Percentiles rank a stretch among this genome's conserved stretches.
Evolutionary conservation across 2,113 vertebrate genomes (phyloP).

Genomic region (Upupa epops): DNA sequence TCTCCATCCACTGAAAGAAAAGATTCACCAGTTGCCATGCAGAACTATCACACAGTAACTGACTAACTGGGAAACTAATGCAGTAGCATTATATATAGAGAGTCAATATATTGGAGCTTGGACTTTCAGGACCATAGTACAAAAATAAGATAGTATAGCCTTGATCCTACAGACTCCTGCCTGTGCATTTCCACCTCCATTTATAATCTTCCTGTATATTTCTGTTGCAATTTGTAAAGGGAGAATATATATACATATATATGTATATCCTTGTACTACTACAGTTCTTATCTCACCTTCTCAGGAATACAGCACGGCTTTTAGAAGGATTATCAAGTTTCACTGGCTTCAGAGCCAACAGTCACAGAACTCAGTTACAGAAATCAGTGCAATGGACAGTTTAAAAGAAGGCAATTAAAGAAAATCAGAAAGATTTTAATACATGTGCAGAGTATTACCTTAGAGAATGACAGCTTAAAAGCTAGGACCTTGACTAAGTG

Average conservation of each 20-base stretch:
- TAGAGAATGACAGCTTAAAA: neutral
- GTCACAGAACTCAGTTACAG: neutral
- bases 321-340: neutral
- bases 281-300: neutral
- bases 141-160: neutral
- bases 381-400: neutral
- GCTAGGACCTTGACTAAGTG: neutral
- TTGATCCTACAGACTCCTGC: neutral
- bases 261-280: neutral
- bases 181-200: neutral
- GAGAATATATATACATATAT: neutral
- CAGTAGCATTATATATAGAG: no score
- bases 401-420: neutral
- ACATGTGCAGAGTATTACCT: neutral
- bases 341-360: neutral
- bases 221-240: neutral
- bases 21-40: neutral
- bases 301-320: neutral
- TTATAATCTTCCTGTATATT: neutral
- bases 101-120: neutral
- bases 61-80: neutral
- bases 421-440: neutral
- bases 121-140: neutral
- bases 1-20: constrained; percentile 82
- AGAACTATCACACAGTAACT: neutral